These are phyloP conservation scores for Euproctis similis DNA, from an alignment of 2,888 invertebrate genomes.

Conservation along the genomic window DNA sequence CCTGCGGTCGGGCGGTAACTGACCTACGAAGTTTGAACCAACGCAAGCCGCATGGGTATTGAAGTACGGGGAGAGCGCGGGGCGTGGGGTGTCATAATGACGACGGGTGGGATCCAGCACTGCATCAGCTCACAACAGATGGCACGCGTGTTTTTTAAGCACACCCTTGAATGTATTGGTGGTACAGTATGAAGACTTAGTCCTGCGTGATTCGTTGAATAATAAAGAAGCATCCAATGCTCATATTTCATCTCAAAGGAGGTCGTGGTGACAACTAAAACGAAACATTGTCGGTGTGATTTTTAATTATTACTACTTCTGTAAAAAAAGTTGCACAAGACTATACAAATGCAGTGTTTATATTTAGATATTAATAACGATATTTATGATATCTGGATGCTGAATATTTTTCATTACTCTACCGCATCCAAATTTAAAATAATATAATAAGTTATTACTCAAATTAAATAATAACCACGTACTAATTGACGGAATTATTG, in stretches of 20 bases:
- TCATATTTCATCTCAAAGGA: slow-evolving; percentile 68
- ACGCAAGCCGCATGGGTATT: slow-evolving; percentile 72
- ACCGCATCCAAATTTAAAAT: no score
- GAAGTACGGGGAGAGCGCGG: slow-evolving; percentile 41
- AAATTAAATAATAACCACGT: no score
- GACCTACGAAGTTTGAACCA: slow-evolving; percentile 77
- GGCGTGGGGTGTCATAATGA: slow-evolving; percentile 46
- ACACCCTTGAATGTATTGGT: slow-evolving; percentile 70
- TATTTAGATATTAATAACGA: no score
- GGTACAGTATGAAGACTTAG: slow-evolving; percentile 61
- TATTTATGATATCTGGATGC: no score
- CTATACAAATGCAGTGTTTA: no score
- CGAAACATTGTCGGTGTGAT: no score
- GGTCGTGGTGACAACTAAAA: slow-evolving; percentile 50
- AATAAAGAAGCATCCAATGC: slow-evolving; percentile 37
- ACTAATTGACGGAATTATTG: no score
- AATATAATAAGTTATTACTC: no score
- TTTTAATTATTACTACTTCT: no score
- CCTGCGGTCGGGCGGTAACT: slow-evolving; percentile 76
- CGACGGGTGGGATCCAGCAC: slow-evolving; percentile 61
- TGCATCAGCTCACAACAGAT: slow-evolving; percentile 72
- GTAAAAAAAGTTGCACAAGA: no score
- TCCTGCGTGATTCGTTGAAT: slow-evolving; percentile 65
- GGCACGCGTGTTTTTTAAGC: slow-evolving; percentile 73
- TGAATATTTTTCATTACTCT: no score